Evolutionary conservation across 2,888 invertebrate species (phyloP).

Genomic region (Pristionchus entomophagus): DNA sequence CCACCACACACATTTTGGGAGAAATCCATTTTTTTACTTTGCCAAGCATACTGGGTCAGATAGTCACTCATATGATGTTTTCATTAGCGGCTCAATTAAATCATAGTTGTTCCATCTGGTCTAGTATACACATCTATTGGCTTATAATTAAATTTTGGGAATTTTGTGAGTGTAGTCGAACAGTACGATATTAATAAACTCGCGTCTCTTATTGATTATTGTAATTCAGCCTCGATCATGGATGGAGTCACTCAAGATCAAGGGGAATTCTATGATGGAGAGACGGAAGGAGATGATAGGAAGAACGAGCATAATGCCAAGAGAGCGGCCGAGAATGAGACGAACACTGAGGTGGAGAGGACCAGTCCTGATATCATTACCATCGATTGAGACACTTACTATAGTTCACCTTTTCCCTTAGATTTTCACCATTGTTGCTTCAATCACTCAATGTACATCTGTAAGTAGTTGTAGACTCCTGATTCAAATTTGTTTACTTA

Average conservation of each 20-base stretch:
- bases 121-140: no score
- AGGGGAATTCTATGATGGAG: constrained; percentile 65
- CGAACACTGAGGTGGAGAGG: not conserved
- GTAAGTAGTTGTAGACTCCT: not conserved
- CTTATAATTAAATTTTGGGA: no score
- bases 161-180: no score
- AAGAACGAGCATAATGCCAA: constrained; percentile 62
- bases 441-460: not conserved
- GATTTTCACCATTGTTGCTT: not conserved
- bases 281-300: constrained; percentile 63
- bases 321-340: constrained; percentile 53
- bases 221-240: constrained; percentile 59
- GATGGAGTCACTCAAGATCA: constrained; percentile 60
- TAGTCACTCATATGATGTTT: no score
- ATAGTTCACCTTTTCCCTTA: not conserved
- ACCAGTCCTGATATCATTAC: constrained; percentile 25
- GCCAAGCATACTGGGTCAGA: no score
- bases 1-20: no score
- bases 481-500: not conserved
- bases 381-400: no score
- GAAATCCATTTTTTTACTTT: no score
- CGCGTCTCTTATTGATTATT: not conserved
- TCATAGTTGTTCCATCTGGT: no score
- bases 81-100: no score
- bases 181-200: no score